Evolutionary conservation across 2,888 invertebrate genomes (phyloP).

Genomic region (Nipponacmea schrenckii): DNA sequence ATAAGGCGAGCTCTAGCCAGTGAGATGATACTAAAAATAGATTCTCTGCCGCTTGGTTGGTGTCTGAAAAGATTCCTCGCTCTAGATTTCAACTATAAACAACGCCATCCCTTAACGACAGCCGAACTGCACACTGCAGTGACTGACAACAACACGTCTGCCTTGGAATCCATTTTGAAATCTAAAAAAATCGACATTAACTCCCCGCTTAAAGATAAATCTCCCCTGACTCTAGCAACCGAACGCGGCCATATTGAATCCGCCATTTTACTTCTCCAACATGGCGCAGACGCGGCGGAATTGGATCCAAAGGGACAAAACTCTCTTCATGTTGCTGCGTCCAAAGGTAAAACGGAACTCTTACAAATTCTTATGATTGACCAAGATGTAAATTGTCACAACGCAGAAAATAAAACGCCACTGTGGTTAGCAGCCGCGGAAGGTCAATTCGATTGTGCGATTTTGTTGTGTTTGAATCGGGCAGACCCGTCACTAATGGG

Average conservation of each 20-base stretch:
- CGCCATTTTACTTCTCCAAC: conserved; percentile 14
- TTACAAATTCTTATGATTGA: conserved; percentile 17
- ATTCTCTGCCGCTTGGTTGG: conserved; percentile 25
- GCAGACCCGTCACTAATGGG: conserved; percentile 10
- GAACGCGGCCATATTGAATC: conserved; percentile 17
- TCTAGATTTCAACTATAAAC: conserved; percentile 12
- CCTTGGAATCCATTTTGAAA: conserved; percentile 18
- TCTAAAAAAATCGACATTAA: conserved; percentile 22
- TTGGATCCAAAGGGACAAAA: conserved; percentile 20
- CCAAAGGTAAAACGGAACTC: conserved; percentile 13
- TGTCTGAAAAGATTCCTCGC: conserved; percentile 24
- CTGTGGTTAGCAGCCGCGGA: conserved; percentile 25
- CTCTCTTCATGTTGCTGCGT: conserved; percentile 28
- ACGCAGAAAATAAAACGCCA: conserved; percentile 19
- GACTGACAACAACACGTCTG: conserved; percentile 13
- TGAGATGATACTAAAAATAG: conserved; percentile 25
- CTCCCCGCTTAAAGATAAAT: conserved; percentile 14
- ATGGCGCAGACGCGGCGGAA: background rate
- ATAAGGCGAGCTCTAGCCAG: conserved; percentile 22
- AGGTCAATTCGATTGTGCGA: conserved; percentile 22
- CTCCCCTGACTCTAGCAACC: conserved; percentile 25
- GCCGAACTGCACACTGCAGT: conserved; percentile 26
- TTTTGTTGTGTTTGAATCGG: conserved; percentile 17
- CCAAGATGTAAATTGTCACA: conserved; percentile 21
- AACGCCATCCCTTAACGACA: background rate